Percentiles rank a stretch among this genome's conserved stretches.
These are phyloP conservation scores for Gambusia affinis DNA, from an alignment of 2,113 vertebrate species.

Conservation along the genomic window DNA sequence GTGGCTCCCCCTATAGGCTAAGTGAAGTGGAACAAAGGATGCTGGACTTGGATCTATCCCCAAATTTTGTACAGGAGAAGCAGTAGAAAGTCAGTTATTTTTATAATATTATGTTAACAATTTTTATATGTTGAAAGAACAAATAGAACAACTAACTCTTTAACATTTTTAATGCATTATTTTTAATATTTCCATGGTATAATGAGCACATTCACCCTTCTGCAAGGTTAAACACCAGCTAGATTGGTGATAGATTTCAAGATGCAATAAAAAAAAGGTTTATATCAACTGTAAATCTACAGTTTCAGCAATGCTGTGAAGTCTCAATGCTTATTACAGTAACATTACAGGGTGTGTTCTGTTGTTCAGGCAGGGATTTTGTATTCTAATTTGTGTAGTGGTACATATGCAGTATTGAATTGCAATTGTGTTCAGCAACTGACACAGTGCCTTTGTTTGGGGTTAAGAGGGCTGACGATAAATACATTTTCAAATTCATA, in stretches of 20 bases:
- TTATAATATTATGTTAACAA: background rate
- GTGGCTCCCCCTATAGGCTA: constrained; percentile 86
- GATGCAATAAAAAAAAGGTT: background rate
- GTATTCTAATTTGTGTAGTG: background rate
- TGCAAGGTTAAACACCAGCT: constrained; percentile 7
- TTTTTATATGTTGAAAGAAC: background rate
- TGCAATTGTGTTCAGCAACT: background rate
- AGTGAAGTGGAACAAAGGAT: constrained; percentile 89
- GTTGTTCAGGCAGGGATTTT: constrained; percentile 16
- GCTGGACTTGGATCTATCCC: constrained; percentile 84
- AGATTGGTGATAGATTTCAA: background rate
- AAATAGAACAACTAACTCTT: background rate
- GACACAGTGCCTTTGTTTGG: no score
- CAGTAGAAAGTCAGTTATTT: constrained; percentile 70
- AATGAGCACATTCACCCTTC: constrained; percentile 1
- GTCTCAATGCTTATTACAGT: background rate
- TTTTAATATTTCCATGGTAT: background rate
- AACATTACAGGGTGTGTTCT: background rate
- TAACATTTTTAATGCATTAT: background rate
- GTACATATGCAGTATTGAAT: background rate
- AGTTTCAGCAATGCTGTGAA: constrained; percentile 24
- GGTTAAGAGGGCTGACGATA: no score
- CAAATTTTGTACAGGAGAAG: constrained; percentile 82
- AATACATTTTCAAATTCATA: background rate
- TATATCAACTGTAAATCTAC: constrained; percentile 4